Evolutionary conservation across 2,888 invertebrate species (phyloP).

Genomic region (Globia sparganii): DNA sequence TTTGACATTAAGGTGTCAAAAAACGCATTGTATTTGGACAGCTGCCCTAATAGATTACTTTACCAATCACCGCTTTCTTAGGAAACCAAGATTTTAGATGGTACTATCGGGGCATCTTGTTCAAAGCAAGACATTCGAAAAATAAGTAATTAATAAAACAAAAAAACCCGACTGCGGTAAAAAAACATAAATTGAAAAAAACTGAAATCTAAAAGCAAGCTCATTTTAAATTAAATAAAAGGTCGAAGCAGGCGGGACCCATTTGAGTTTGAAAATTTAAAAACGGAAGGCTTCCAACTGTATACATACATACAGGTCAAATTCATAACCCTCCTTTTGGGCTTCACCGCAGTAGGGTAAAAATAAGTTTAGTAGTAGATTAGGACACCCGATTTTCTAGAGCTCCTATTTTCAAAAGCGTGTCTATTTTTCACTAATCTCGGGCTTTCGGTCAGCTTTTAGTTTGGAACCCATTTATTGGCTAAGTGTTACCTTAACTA

Average conservation of each 20-base stretch:
- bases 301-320: too few relatives aligned
- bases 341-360: too few relatives aligned
- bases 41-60: not conserved
- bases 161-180: too few relatives aligned
- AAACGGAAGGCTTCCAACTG: too few relatives aligned
- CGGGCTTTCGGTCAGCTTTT: not conserved
- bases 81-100: not conserved
- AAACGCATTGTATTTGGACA: not conserved
- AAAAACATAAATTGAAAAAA: too few relatives aligned
- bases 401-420: not conserved
- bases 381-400: not conserved
- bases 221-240: too few relatives aligned
- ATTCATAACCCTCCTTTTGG: too few relatives aligned
- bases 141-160: too few relatives aligned
- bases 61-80: not conserved
- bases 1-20: not conserved
- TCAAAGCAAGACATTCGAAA: not conserved
- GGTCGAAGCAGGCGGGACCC: too few relatives aligned
- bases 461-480: conserved; percentile 15
- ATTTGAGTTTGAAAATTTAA: too few relatives aligned
- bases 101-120: not conserved
- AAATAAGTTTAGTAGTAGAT: too few relatives aligned
- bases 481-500: conserved; percentile 9
- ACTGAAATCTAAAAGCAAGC: too few relatives aligned
- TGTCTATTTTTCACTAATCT: not conserved